These are phyloP conservation scores for Panthera tigris DNA, from an alignment of 2,113 vertebrate species.

Conservation along the genomic window DNA sequence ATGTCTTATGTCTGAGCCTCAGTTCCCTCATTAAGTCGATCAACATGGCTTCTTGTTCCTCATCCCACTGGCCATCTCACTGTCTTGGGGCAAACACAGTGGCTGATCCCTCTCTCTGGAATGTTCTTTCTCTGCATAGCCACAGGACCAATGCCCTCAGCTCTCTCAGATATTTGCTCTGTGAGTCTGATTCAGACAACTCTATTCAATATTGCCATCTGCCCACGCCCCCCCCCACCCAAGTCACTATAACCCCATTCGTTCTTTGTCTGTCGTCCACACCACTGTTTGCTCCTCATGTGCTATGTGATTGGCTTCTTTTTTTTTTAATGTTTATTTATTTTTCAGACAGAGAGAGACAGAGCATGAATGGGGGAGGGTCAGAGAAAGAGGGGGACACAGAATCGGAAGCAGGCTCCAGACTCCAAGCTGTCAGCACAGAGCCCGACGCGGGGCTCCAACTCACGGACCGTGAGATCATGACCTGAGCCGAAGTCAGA, in stretches of 20 bases:
- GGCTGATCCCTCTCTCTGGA: background rate
- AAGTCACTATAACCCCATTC: rapidly evolving
- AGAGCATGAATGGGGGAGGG: too few species aligned
- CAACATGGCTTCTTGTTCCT: background rate
- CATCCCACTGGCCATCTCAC: too few species aligned
- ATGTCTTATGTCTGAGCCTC: background rate
- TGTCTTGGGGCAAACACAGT: background rate
- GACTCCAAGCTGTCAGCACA: too few species aligned
- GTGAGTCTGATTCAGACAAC: background rate
- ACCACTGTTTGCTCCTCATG: background rate
- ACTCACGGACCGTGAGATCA: too few species aligned
- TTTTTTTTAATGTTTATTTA: too few species aligned
- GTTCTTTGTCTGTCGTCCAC: background rate
- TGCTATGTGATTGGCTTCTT: too few species aligned
- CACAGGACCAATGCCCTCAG: background rate
- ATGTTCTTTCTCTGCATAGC: background rate
- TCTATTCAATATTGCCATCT: background rate
- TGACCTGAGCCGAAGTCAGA: too few species aligned
- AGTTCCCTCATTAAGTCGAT: background rate
- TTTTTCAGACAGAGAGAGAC: too few species aligned
- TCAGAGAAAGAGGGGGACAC: too few species aligned
- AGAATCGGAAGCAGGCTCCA: too few species aligned
- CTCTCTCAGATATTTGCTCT: background rate
- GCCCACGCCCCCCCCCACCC: too few species aligned
- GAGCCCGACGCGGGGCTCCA: too few species aligned